Conservation (phyloP, 2,888 invertebrate genomes). For the Fragum sueziense region DNA sequence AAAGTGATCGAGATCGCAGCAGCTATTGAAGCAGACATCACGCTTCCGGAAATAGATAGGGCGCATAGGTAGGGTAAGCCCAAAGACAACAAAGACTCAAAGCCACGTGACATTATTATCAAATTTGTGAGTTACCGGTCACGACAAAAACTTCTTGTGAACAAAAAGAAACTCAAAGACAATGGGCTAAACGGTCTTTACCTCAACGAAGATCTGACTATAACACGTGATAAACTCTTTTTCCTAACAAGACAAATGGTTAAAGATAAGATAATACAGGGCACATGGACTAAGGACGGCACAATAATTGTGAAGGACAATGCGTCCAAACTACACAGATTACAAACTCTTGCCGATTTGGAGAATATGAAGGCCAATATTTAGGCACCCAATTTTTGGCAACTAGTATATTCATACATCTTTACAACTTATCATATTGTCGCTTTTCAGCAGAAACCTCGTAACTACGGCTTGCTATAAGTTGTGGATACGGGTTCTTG, state of each 20-base stretch:
- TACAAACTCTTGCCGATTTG: not conserved
- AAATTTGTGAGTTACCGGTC: slow-evolving; percentile 18
- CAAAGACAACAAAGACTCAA: not conserved
- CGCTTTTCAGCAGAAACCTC: too few species aligned
- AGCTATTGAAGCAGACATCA: slow-evolving; percentile 1
- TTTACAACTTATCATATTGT: too few species aligned
- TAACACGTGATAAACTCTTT: not conserved
- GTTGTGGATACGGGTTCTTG: too few species aligned
- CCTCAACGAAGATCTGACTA: slow-evolving; percentile 26
- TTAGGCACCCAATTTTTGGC: too few species aligned
- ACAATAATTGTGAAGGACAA: slow-evolving; percentile 17
- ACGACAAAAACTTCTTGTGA: slow-evolving; percentile 1
- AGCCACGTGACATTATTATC: slow-evolving; percentile 13
- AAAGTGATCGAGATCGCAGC: not conserved
- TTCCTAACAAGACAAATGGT: slow-evolving; percentile 14
- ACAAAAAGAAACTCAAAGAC: not conserved
- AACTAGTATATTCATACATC: too few species aligned
- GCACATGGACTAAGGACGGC: slow-evolving; percentile 22
- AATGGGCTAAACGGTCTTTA: not conserved
- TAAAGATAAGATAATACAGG: not conserved
- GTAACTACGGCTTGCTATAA: too few species aligned
- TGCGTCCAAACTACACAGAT: not conserved
- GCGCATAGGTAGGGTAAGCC: slow-evolving; percentile 20
- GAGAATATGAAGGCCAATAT: too few species aligned
- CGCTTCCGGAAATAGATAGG: not conserved